These are phyloP conservation scores for Eulemur coronatus DNA, from an alignment of 2,797 vertebrate genomes.

Conservation along the genomic window DNA sequence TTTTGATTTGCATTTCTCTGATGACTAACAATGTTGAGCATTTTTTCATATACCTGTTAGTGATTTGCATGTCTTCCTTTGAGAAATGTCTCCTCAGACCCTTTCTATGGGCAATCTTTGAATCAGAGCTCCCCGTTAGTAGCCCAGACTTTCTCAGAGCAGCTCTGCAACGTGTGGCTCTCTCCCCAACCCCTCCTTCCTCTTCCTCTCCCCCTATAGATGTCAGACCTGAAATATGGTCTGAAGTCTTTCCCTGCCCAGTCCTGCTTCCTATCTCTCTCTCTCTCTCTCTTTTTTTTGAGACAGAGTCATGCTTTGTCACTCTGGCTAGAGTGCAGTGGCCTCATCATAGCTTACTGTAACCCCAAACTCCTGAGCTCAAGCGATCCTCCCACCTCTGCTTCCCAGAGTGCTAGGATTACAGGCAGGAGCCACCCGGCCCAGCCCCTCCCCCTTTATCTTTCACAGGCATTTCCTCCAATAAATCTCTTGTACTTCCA, in stretches of 20 bases:
- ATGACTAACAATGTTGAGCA: too few species aligned
- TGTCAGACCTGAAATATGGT: not conserved
- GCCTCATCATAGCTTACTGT: too few species aligned
- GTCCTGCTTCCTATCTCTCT: not conserved
- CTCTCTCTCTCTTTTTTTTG: too few species aligned
- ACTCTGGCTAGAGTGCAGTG: too few species aligned
- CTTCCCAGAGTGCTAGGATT: too few species aligned
- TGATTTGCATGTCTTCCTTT: not conserved
- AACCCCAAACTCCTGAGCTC: too few species aligned
- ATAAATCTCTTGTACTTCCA: not conserved
- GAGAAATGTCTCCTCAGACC: not conserved
- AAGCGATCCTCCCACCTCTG: too few species aligned
- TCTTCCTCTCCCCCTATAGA: not conserved
- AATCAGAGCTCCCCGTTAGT: not conserved
- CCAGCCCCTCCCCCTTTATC: not conserved
- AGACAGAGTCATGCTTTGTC: too few species aligned
- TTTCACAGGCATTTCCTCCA: not conserved
- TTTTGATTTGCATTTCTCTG: too few species aligned
- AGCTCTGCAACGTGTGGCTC: not conserved
- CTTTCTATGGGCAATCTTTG: not conserved
- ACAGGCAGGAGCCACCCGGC: too few species aligned
- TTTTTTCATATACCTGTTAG: not conserved
- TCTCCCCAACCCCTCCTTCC: not conserved
- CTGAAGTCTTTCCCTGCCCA: not conserved
- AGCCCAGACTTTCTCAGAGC: not conserved